Conservation (phyloP, 1,140 invertebrate genomes). For the Gonioctena quinquepunctata region DNA sequence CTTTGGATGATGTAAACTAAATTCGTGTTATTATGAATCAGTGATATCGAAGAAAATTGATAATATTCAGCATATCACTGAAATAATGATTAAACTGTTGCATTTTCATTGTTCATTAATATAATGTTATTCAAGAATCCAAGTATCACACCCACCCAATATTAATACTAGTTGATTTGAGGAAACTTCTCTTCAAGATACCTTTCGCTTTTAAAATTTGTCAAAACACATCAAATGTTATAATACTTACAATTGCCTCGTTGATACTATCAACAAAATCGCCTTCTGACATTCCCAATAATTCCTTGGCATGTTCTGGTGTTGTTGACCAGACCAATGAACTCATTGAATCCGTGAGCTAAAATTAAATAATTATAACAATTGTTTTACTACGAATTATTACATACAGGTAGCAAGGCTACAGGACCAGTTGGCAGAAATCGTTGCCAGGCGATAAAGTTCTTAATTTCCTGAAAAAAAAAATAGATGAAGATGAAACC, state of each 20-base stretch:
- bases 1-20: too few relatives aligned
- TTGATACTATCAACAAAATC: constrained; percentile 91
- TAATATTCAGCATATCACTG: too few relatives aligned
- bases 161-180: too few relatives aligned
- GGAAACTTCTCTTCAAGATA: too few relatives aligned
- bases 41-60: too few relatives aligned
- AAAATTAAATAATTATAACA: constrained; percentile 3
- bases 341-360: constrained; percentile 73
- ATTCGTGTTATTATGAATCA: too few relatives aligned
- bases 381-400: neutral
- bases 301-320: constrained; percentile 70
- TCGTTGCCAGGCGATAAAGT: constrained; percentile 91
- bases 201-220: too few relatives aligned
- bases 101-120: too few relatives aligned
- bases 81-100: too few relatives aligned
- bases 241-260: constrained; percentile 73
- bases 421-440: constrained; percentile 90
- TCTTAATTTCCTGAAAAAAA: constrained; percentile 58
- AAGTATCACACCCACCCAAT: too few relatives aligned
- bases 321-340: constrained; percentile 93
- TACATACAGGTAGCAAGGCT: constrained; percentile 82
- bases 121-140: too few relatives aligned
- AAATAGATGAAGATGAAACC: neutral
- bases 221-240: too few relatives aligned
- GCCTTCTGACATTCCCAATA: constrained; percentile 72